phyloP scores from a whole-genome alignment of 2,888 invertebrate genomes.

The Synergus japonicus region DNA sequence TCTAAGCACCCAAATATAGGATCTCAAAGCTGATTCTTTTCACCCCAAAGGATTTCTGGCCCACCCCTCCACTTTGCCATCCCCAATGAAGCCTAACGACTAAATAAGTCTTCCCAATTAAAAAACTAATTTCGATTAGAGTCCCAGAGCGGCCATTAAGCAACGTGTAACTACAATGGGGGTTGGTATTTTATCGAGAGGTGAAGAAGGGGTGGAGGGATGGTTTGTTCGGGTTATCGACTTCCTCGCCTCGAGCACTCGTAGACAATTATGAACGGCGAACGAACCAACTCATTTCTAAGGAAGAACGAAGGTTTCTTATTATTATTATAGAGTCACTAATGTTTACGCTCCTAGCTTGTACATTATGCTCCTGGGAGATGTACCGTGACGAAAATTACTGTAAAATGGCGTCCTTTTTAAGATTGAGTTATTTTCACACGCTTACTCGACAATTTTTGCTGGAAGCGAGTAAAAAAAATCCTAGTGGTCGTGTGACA shows the following conservation, averaged over 20 bases:
- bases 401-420: neutral
- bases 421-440: neutral
- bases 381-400: neutral
- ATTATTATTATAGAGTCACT: slow-evolving; percentile 45
- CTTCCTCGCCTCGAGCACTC: slow-evolving; percentile 45
- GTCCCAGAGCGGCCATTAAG: slow-evolving; percentile 70
- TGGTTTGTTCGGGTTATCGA: slow-evolving; percentile 55
- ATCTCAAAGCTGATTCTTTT: neutral
- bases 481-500: too few species aligned
- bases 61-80: slow-evolving; percentile 42
- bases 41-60: slow-evolving; percentile 6
- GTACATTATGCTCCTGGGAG: neutral
- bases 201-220: slow-evolving; percentile 50
- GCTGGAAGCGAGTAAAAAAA: too few species aligned
- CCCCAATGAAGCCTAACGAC: slow-evolving; percentile 66
- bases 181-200: slow-evolving; percentile 57
- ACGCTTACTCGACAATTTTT: neutral
- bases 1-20: neutral
- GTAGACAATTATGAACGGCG: slow-evolving; percentile 51
- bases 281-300: slow-evolving; percentile 43
- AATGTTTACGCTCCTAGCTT: slow-evolving; percentile 43
- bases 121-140: slow-evolving; percentile 77
- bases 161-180: slow-evolving; percentile 63
- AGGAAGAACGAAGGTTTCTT: slow-evolving; percentile 15
- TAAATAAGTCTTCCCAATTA: slow-evolving; percentile 75